These are phyloP conservation scores for Copsychus sechellarum DNA, from an alignment of 2,113 vertebrate genomes.

Conservation along the genomic window DNA sequence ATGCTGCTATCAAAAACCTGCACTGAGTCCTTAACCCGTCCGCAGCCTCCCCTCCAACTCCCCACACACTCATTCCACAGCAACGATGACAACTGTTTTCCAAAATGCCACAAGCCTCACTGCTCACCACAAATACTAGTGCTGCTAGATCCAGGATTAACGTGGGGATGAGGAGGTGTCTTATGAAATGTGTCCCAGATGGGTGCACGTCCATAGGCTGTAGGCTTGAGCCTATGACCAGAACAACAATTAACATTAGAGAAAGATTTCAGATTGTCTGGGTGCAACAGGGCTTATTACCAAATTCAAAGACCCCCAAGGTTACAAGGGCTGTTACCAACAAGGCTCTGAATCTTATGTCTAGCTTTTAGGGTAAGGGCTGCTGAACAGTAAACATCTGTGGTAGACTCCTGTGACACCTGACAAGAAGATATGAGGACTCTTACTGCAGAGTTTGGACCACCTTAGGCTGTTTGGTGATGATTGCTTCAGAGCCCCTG, in stretches of 20 bases:
- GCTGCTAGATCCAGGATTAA: not conserved
- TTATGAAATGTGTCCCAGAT: not conserved
- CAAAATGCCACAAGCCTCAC: not conserved
- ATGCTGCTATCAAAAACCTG: not conserved
- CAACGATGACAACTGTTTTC: not conserved
- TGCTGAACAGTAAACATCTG: not conserved
- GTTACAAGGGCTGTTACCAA: not conserved
- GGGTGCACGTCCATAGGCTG: not conserved
- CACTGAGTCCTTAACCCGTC: not conserved
- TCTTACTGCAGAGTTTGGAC: not conserved
- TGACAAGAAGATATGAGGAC: not conserved
- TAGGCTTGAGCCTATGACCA: not conserved
- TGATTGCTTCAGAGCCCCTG: not conserved
- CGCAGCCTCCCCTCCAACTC: not conserved
- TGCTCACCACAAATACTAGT: rapidly evolving
- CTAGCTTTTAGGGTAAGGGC: not conserved
- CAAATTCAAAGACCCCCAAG: not conserved
- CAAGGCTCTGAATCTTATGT: not conserved
- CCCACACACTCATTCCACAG: not conserved
- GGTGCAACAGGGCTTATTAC: not conserved
- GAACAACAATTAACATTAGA: not conserved
- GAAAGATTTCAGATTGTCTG: not conserved
- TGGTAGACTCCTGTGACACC: not conserved
- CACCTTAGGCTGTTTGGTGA: not conserved
- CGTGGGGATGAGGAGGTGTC: not conserved